Percentiles rank a stretch among this genome's conserved stretches.
Conservation (phyloP, 2,113 vertebrate genomes). For the Gorsachius goisagi region DNA sequence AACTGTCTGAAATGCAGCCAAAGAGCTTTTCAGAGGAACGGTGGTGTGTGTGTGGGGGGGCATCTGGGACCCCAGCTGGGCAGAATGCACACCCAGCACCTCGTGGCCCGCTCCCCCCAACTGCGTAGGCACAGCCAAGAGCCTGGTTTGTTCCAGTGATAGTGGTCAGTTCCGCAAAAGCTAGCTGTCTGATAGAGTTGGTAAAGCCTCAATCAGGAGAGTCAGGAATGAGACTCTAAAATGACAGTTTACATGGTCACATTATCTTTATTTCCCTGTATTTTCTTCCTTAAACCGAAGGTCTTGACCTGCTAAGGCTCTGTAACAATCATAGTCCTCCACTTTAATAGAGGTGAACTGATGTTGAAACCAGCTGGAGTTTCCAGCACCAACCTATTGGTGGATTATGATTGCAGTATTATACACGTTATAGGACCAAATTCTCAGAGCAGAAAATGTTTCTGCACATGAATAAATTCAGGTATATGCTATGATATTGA, state of each 20-base stretch:
- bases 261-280: not conserved
- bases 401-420: not conserved
- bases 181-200: not conserved
- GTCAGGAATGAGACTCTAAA: not conserved
- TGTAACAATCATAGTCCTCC: not conserved
- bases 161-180: not conserved
- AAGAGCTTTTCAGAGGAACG: not conserved
- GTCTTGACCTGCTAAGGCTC: not conserved
- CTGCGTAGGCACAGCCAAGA: rapidly evolving
- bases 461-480: not conserved
- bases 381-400: not conserved
- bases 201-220: not conserved
- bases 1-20: not conserved
- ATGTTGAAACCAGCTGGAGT: not conserved
- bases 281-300: not conserved
- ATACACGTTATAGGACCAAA: not conserved
- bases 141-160: not conserved
- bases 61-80: rapidly evolving
- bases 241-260: not conserved
- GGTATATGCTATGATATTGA: not conserved
- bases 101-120: rapidly evolving
- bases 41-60: not conserved
- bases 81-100: rapidly evolving
- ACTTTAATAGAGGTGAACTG: not conserved
- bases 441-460: not conserved